Evolutionary conservation across 2,113 vertebrate genomes (phyloP), one percentile per base, ranked within the genome.

Genomic region (Mustelus asterias): DNA sequence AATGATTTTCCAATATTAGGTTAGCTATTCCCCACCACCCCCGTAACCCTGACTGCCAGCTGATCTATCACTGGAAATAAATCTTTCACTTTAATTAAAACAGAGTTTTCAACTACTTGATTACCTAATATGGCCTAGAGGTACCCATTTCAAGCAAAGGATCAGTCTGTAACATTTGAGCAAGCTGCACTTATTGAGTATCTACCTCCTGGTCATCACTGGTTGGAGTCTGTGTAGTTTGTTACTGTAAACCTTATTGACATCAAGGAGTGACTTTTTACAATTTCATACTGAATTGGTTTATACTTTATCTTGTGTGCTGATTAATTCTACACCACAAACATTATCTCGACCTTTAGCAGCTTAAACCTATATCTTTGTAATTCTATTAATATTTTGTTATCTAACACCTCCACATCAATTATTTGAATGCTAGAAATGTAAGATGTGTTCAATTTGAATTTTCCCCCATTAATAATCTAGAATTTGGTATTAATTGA

Each of bases 71-170:
- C 48, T 8, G 69, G 65, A 70, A 70, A 94, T 70, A n/a, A 70
- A 94, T 94, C 65, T 94, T 70, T 26, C 5, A 94, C 69, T 69
- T 41, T 94, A 90, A 90, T 90, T 90, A 90, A 60, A 90, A 90
- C 58, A 60, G 54, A 89, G 65, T 70, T 94, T 70, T 20, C 37
- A 94, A 41, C 33, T 94, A 94, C 22, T 94, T 94, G 65, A 94
- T 29, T 70, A 70, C 44, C 93, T 70, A 24, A 24, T 60, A 26
- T 4, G 29, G 88, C 88, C 88, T 33, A 72, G 37, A 69, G 37
- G 65, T 67, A 94, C 37, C 9, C 37, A 72, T 90, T 90, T 90
- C 48, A 90, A 41, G 67, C 33, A 94, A 94, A 26, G 37, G 37
- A 70, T 70, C 29, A 26, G 18, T 11, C 37, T 70, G 37, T 44